phyloP scores from a whole-genome alignment of 2,888 invertebrate species.

The Phorcus lineatus region DNA sequence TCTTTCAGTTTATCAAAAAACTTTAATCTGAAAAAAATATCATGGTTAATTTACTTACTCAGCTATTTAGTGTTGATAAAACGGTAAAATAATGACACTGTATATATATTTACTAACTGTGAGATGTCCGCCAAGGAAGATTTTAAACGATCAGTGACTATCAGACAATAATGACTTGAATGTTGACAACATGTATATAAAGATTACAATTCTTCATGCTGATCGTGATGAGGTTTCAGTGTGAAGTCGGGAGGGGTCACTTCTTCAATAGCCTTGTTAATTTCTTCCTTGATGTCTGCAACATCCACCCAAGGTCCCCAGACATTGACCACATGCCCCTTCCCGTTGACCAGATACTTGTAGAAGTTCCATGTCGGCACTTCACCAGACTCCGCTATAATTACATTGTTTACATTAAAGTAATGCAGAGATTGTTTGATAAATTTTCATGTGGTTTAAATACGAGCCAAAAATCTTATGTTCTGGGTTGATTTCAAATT shows the following conservation, averaged over 20 bases:
- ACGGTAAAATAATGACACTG: too few relatives aligned
- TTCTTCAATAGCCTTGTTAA: slow-evolving; percentile 32
- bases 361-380: slow-evolving; percentile 78
- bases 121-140: too few relatives aligned
- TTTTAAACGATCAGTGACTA: too few relatives aligned
- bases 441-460: too few relatives aligned
- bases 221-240: not conserved
- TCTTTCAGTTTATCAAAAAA: too few relatives aligned
- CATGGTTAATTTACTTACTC: too few relatives aligned
- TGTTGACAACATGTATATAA: too few relatives aligned
- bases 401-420: not conserved
- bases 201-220: not conserved
- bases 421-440: not conserved
- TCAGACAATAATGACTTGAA: not conserved
- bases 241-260: not conserved
- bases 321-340: slow-evolving; percentile 75
- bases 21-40: too few relatives aligned
- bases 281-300: slow-evolving; percentile 47
- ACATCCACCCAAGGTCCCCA: slow-evolving; percentile 75
- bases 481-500: too few relatives aligned
- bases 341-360: slow-evolving; percentile 77
- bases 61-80: too few relatives aligned
- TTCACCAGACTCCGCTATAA: slow-evolving; percentile 59
- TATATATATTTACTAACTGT: too few relatives aligned
- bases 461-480: too few relatives aligned